Evolutionary conservation across 1,140 invertebrate species (phyloP).

Genomic region (Forficula auricularia): DNA sequence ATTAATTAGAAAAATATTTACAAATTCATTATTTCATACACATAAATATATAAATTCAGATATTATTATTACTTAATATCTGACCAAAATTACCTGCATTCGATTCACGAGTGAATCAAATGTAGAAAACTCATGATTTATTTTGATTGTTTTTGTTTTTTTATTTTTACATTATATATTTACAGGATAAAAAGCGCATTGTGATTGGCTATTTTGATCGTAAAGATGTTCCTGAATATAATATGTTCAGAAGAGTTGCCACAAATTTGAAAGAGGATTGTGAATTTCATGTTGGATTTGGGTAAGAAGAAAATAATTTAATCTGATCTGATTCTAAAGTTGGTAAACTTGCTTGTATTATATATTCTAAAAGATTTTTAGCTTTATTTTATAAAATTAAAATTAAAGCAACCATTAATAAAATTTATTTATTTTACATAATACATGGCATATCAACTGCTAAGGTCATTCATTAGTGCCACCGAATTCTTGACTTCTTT

Average conservation of each 20-base stretch:
- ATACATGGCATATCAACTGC: no score
- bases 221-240: conserved; percentile 61
- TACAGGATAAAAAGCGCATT: conserved; percentile 62
- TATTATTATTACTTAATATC: no score
- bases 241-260: conserved; percentile 63
- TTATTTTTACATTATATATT: conserved; percentile 12
- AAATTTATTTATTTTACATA: no score
- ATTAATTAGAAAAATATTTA: no score
- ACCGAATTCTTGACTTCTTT: no score
- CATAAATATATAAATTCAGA: no score
- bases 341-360: no score
- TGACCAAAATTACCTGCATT: no score
- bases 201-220: conserved; percentile 86
- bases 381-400: conserved; percentile 3
- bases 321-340: background rate
- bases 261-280: conserved; percentile 89
- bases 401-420: conserved; percentile 16
- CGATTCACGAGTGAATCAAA: no score
- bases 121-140: background rate
- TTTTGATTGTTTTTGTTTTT: background rate
- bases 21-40: no score
- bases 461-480: no score
- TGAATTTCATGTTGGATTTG: conserved; percentile 77
- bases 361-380: background rate
- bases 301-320: conserved; percentile 39